A percentile compares a stretch with the other conserved stretches of the same genome.
phyloP scores from a whole-genome alignment of 1,140 invertebrate genomes.

The Drosophila takahashii region DNA sequence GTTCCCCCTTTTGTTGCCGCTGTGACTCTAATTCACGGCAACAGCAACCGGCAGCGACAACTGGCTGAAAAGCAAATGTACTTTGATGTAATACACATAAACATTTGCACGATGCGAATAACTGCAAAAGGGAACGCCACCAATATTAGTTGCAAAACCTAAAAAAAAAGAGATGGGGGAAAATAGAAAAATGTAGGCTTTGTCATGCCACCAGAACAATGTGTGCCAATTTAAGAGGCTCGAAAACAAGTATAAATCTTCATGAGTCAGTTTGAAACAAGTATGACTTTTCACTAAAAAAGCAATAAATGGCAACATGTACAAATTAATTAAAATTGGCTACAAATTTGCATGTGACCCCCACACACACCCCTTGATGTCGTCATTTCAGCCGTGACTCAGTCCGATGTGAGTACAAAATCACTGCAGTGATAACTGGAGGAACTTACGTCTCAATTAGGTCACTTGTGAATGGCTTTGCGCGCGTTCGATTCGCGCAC shows the following conservation, averaged over 20 bases:
- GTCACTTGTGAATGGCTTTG: slow-evolving; percentile 58
- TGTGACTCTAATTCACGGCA: slow-evolving; percentile 47
- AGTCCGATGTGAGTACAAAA: slow-evolving; percentile 8
- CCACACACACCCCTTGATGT: slow-evolving; percentile 12
- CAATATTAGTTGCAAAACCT: slow-evolving; percentile 35
- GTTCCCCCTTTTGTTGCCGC: slow-evolving; percentile 19
- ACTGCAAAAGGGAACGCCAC: slow-evolving; percentile 37
- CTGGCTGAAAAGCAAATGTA: slow-evolving; percentile 71
- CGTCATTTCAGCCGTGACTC: slow-evolving; percentile 34
- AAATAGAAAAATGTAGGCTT: background rate
- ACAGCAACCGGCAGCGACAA: slow-evolving; percentile 32
- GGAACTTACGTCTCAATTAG: slow-evolving; percentile 51
- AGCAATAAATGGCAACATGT: slow-evolving; percentile 3
- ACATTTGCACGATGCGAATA: slow-evolving; percentile 52
- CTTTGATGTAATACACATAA: slow-evolving; percentile 76
- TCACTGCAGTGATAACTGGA: slow-evolving; percentile 30
- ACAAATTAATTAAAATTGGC: slow-evolving; percentile 40
- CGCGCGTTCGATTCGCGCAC: background rate
- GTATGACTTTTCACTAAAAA: slow-evolving; percentile 37
- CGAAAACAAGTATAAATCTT: slow-evolving; percentile 39
- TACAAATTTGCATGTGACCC: slow-evolving; percentile 38
- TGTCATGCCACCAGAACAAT: slow-evolving; percentile 36
- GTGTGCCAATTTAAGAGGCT: slow-evolving; percentile 52
- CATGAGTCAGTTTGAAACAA: slow-evolving; percentile 30
- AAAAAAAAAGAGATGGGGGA: background rate